Base-by-base conservation (phyloP, 1,140 invertebrate genomes). In the Vanessa tameamea region DNA sequence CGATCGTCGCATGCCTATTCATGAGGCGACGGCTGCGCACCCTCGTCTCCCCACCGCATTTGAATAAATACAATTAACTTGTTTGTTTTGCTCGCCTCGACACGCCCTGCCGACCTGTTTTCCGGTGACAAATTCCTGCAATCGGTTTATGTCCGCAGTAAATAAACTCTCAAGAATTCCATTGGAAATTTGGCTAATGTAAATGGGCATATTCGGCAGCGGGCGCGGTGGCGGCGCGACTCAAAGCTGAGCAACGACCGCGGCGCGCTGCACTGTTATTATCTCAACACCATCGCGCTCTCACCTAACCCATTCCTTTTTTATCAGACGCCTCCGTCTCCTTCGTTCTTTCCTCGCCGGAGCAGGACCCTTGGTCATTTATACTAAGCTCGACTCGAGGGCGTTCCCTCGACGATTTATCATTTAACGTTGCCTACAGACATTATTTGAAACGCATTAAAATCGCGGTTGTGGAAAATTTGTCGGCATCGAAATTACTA, bases 371-470 rank as follows among this genome's bases (percentile, higher is more conserved):
- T 37, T 69, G 63, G 72, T 85, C 86, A 81, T 88, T 91, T 86
- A 87, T 84, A 86, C 83, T 83, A 86, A 90, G 85, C 82, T 82
- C 82, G 82, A 83, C 77, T 84, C 73, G 79, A 83, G 85, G 90
- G 90, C 90, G 90, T 92, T 87, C 84, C 89, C 81, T 79, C 78
- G 82, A 87, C 89, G 88, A 92, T 92, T 92, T 90, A 92, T 92
- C 89, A 92, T 92, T 92, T 92, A 91, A 77, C 83, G 87, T 91
- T 86, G 89, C 90, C 90, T 90, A 89, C 90, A 89, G 90, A 91
- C 87, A 91, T 92, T 92, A 91, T 92, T 91, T 91, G 90, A 89
- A 91, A 92, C 88, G 86, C 88, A 92, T 92, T 89, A 91, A 92
- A 92, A 88, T 89, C 85, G 89, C 87, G 85, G 80, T 87, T 86